Evolutionary conservation across 2,113 vertebrate genomes (phyloP).

Genomic region (Brevimyrus niger): DNA sequence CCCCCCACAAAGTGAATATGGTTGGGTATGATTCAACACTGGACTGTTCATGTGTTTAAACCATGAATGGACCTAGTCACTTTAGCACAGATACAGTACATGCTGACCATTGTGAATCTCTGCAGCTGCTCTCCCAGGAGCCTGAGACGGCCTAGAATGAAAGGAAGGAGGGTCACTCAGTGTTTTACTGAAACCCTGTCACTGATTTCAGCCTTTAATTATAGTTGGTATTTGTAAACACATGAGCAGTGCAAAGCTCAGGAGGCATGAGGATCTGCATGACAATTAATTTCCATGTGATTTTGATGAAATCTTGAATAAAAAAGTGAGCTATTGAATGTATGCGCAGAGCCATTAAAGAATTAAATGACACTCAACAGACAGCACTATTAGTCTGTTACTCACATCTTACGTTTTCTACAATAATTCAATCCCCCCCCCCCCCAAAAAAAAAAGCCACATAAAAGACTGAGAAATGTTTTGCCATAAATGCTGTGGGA

Average conservation of each 20-base stretch:
- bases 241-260: neutral
- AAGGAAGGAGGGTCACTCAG: constrained; percentile 7
- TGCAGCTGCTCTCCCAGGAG: constrained; percentile 9
- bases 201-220: constrained; percentile 18
- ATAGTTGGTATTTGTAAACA: constrained; percentile 22
- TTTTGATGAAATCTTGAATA: neutral
- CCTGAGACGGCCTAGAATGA: neutral
- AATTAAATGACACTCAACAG: neutral
- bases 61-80: neutral
- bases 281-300: neutral
- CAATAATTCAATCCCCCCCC: neutral
- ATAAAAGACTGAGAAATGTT: neutral
- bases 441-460: neutral
- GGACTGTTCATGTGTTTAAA: neutral
- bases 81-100: neutral
- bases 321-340: neutral
- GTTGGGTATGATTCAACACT: neutral
- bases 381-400: neutral
- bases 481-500: neutral
- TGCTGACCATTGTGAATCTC: constrained; percentile 22
- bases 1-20: neutral
- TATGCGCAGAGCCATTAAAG: neutral
- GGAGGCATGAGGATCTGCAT: neutral
- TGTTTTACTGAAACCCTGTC: constrained; percentile 4
- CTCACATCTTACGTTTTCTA: neutral